These are phyloP conservation scores for Mesorhabditis spiculigera DNA, from an alignment of 2,888 invertebrate genomes.

Conservation along the genomic window DNA sequence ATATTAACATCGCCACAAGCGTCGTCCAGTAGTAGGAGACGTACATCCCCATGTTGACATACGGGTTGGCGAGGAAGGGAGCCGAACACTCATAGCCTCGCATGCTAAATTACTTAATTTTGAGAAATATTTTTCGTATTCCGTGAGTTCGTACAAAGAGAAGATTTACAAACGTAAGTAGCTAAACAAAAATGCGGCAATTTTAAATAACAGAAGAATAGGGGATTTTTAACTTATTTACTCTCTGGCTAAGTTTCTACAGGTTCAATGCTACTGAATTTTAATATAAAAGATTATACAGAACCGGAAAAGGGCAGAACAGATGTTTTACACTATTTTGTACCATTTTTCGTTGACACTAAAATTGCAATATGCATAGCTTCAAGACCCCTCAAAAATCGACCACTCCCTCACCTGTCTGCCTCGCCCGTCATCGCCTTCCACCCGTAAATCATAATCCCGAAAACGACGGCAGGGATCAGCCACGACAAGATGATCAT, in stretches of 20 bases:
- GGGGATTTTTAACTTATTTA: not conserved
- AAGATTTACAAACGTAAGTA: too few relatives aligned
- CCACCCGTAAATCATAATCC: constrained; percentile 58
- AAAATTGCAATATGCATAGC: not conserved
- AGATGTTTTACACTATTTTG: too few relatives aligned
- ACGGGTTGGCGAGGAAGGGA: constrained; percentile 56
- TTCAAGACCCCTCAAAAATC: too few relatives aligned
- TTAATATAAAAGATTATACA: not conserved
- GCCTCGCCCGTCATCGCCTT: constrained; percentile 43
- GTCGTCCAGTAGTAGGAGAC: constrained; percentile 58
- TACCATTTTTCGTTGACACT: not conserved
- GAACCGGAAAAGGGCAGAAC: not conserved
- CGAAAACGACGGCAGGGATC: constrained; percentile 54
- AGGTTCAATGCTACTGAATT: not conserved
- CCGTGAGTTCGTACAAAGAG: too few relatives aligned
- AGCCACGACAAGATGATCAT: constrained; percentile 55
- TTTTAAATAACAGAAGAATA: not conserved
- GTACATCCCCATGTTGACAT: constrained; percentile 59
- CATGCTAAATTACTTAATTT: constrained; percentile 24
- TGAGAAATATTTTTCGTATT: not conserved
- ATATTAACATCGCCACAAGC: constrained; percentile 56
- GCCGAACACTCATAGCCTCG: constrained; percentile 50
- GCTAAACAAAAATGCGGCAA: not conserved
- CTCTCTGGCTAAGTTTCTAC: not conserved
- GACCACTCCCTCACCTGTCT: constrained; percentile 15